phyloP scores from a whole-genome alignment of 2,113 vertebrate species.

The Petrocephalus zakoni region DNA sequence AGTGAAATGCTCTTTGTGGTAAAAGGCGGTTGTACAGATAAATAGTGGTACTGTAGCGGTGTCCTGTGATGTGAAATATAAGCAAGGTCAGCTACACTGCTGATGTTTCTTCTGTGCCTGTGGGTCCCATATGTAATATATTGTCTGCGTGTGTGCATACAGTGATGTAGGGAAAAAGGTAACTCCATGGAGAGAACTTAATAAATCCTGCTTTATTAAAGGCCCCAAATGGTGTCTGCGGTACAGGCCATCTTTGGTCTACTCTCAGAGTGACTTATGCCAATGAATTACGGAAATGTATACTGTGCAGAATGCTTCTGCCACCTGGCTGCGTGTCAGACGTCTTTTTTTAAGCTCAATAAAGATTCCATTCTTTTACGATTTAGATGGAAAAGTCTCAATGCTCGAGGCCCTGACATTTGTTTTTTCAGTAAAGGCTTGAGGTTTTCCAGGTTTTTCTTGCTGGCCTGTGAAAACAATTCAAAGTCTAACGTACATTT shows the following conservation, averaged over 20 bases:
- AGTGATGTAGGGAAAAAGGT: neutral
- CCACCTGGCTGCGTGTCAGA: neutral
- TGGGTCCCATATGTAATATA: neutral
- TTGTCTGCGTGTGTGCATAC: neutral
- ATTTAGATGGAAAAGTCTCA: neutral
- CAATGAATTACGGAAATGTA: neutral
- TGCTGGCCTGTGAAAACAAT: neutral
- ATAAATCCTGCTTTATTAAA: neutral
- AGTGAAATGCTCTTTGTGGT: neutral
- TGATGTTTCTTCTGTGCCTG: neutral
- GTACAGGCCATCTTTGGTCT: neutral
- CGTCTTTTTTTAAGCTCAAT: neutral
- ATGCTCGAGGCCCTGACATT: neutral
- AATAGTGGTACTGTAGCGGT: neutral
- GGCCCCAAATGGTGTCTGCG: neutral
- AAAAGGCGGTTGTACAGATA: neutral
- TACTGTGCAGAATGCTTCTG: neutral
- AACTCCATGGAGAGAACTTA: neutral
- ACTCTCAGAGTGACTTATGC: neutral
- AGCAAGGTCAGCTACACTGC: neutral
- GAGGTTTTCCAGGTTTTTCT: neutral
- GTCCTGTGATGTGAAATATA: neutral
- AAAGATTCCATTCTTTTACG: slow-evolving; percentile 7
- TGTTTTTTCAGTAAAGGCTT: neutral
- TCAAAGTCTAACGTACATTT: neutral